These are phyloP conservation scores for Muntiacus muntjak DNA, from an alignment of 2,113 vertebrate species.

Conservation along the genomic window DNA sequence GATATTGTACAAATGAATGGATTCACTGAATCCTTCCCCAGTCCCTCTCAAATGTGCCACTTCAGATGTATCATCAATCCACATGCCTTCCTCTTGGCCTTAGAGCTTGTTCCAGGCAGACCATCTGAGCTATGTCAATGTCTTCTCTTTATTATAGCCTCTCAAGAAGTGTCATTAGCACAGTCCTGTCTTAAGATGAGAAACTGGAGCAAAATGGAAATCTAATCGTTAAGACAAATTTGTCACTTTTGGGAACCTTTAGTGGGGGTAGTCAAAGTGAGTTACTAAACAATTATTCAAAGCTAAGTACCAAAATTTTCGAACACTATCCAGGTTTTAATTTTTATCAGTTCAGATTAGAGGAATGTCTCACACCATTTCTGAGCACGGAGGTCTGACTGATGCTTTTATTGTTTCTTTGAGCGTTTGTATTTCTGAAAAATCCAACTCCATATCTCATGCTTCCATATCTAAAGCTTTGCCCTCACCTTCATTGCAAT, in stretches of 20 bases:
- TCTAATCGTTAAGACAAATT: not conserved
- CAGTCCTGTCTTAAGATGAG: not conserved
- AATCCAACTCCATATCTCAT: not conserved
- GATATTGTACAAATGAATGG: not conserved
- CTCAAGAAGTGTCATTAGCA: slow-evolving; percentile 28
- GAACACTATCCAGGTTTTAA: not conserved
- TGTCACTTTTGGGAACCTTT: slow-evolving; percentile 15
- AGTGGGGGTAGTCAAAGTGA: not conserved
- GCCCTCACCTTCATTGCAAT: not conserved
- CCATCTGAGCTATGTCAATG: not conserved
- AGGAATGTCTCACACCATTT: not conserved
- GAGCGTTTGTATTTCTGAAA: not conserved
- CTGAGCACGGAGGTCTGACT: not conserved
- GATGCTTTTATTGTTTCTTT: not conserved
- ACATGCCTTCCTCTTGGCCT: not conserved
- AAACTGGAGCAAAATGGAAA: not conserved
- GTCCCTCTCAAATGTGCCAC: not conserved
- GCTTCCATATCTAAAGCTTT: not conserved
- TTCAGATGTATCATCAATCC: not conserved
- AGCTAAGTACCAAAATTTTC: not conserved
- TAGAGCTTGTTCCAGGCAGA: slow-evolving; percentile 1
- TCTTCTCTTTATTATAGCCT: slow-evolving; percentile 30
- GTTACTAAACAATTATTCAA: slow-evolving; percentile 11
- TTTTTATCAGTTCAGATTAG: slow-evolving; percentile 2
- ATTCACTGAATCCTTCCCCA: not conserved